phyloP scores from a whole-genome alignment of 2,113 vertebrate species.

The Platycercus adscitus region DNA sequence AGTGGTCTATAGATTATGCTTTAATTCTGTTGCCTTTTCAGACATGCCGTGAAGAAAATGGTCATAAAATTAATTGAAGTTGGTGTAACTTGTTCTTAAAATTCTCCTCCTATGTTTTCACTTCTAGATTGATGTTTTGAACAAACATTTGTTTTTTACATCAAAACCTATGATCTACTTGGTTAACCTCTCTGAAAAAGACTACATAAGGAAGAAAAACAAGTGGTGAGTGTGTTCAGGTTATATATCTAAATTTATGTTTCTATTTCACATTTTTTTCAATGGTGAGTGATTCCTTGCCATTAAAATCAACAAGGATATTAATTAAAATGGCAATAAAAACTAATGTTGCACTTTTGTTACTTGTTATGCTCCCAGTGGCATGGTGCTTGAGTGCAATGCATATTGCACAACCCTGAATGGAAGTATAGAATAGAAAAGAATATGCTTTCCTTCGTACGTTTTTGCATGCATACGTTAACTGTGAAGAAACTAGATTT shows the following conservation, averaged over 20 bases:
- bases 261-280: not conserved
- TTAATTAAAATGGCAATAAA: not conserved
- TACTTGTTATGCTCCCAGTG: not conserved
- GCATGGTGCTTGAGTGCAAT: not conserved
- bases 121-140: conserved; percentile 94
- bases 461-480: not conserved
- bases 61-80: not conserved
- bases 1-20: not conserved
- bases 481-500: not conserved
- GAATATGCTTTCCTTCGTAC: not conserved
- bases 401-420: not conserved
- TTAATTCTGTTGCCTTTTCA: conserved; percentile 19
- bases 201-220: conserved; percentile 99
- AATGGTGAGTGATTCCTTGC: not conserved
- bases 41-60: not conserved
- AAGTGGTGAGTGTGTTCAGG: conserved; percentile 87
- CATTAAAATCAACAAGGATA: not conserved
- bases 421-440: not conserved
- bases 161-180: conserved; percentile 99
- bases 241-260: not conserved
- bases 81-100: not conserved
- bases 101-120: not conserved
- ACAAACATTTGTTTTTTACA: conserved; percentile 96
- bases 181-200: conserved; percentile 97
- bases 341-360: not conserved